phyloP scores from a whole-genome alignment of 2,888 invertebrate species.

The Amphipyra berbera region DNA sequence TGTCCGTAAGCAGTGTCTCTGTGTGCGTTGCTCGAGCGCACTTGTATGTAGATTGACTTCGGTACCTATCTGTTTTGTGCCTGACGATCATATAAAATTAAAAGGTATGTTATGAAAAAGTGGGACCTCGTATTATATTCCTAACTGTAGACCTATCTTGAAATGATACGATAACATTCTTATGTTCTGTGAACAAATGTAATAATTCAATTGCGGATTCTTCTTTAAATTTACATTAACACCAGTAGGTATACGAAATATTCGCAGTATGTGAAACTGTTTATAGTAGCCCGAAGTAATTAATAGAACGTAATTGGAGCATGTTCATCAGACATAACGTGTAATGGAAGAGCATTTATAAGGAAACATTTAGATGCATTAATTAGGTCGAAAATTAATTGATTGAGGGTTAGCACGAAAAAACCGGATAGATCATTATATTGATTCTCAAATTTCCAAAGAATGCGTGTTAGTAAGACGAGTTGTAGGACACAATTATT shows the following conservation, averaged over 20 bases:
- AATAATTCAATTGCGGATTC: conserved; percentile 17
- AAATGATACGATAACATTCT: background rate
- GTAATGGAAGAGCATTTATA: conserved; percentile 12
- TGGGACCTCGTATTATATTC: conserved; percentile 16
- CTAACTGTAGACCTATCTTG: no score
- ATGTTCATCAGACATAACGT: conserved; percentile 19
- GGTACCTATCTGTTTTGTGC: no score
- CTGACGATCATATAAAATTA: conserved; percentile 55
- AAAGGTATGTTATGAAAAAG: conserved; percentile 52
- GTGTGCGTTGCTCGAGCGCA: no score
- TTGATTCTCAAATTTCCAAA: background rate
- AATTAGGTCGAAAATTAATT: conserved; percentile 10
- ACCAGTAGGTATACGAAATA: conserved; percentile 11
- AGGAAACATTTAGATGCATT: conserved; percentile 9
- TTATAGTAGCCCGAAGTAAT: conserved; percentile 15
- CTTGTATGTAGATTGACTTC: no score
- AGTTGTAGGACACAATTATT: no score
- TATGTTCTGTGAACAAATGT: conserved; percentile 10
- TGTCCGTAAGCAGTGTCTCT: no score
- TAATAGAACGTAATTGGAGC: conserved; percentile 22
- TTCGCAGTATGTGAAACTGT: conserved; percentile 16
- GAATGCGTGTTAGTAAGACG: no score
- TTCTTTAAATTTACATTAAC: conserved; percentile 21
- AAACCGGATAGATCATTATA: background rate
- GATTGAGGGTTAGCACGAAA: background rate